Base-by-base conservation (phyloP, 2,888 invertebrate species). In the Diarsia rubi region DNA sequence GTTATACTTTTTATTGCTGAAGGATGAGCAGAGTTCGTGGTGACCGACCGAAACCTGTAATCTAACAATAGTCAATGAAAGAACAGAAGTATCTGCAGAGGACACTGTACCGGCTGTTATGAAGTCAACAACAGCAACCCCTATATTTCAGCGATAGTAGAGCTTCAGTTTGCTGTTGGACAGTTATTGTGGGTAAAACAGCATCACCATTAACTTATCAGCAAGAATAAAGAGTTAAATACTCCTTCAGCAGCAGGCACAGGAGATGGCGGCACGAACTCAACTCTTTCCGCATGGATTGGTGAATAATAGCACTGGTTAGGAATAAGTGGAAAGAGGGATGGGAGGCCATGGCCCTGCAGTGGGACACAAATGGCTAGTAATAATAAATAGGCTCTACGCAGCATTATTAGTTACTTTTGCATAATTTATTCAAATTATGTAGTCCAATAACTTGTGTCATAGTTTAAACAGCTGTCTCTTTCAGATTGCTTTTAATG, bases 11-110 rank as follows among this genome's bases (percentile, higher is more conserved):
- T 14, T 80, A 4, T 21, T 57, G 21, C 63, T 57, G 42, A 47
- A 44, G 54, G 42, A 31, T 72, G 69, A 52, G 69, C 79, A 69
- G 49, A 63, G 62, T 54, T 79, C 47, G 19, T 72, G 21, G 16
- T 45, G 31, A 31, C 9, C 11, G 5, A 62, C 12, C 11, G 5
- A 62, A 27, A 24, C n/a, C 8, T 52, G 4, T 24, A 19, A 21
- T 44, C 52, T 62, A 54, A 12, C 27, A n/a, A 24, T 2, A 27
- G 27, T 8, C 19, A 24, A 47, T 1, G 27, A 24, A 47, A 11
- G 42, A 42, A 57, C 19, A 12, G 12, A 9, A 5, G 42, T 16
- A 9, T 16, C 62, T 24, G 42, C n/a, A 5, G 8, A 6, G 8
- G n/a, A 14, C 42, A 60, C n/a, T 0, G 14, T 3, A n/a, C 16